Conservation (phyloP, 2,113 vertebrate species). For the Pseudonaja textilis region DNA sequence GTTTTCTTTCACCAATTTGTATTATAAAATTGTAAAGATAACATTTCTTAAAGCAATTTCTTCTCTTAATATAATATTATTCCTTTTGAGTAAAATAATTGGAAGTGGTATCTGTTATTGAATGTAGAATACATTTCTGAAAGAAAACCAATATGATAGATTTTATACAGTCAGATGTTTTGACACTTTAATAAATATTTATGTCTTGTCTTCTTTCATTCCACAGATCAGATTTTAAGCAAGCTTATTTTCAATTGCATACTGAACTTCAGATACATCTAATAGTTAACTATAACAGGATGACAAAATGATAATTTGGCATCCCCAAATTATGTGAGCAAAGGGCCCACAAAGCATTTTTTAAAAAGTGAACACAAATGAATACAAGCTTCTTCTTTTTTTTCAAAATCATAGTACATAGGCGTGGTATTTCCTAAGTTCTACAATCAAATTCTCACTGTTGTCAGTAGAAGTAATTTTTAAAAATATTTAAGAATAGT, state of each 20-base stretch:
- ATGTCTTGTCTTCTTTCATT: not conserved
- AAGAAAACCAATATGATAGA: slow-evolving; percentile 8
- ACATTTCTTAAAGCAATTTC: slow-evolving; percentile 22
- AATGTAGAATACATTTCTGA: slow-evolving; percentile 4
- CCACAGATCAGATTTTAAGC: not conserved
- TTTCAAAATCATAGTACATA: not conserved
- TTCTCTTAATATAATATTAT: not conserved
- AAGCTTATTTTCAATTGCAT: not conserved
- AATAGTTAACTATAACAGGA: not conserved
- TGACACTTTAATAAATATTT: slow-evolving; percentile 9
- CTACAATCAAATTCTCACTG: not conserved
- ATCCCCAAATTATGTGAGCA: not conserved
- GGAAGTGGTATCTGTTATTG: not conserved
- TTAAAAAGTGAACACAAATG: not conserved
- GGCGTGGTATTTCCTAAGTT: not conserved
- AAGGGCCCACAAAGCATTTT: not conserved
- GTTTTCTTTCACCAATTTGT: slow-evolving; percentile 8
- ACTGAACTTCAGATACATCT: not conserved
- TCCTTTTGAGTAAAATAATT: not conserved
- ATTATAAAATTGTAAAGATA: not conserved
- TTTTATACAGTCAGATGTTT: not conserved
- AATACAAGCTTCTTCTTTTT: not conserved
- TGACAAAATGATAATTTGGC: not conserved
- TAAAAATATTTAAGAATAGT: not conserved
- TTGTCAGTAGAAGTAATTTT: not conserved